Percentiles rank a stretch among this genome's conserved stretches.
These are phyloP conservation scores for Nanorana parkeri DNA, from an alignment of 2,113 vertebrate species.

Conservation along the genomic window DNA sequence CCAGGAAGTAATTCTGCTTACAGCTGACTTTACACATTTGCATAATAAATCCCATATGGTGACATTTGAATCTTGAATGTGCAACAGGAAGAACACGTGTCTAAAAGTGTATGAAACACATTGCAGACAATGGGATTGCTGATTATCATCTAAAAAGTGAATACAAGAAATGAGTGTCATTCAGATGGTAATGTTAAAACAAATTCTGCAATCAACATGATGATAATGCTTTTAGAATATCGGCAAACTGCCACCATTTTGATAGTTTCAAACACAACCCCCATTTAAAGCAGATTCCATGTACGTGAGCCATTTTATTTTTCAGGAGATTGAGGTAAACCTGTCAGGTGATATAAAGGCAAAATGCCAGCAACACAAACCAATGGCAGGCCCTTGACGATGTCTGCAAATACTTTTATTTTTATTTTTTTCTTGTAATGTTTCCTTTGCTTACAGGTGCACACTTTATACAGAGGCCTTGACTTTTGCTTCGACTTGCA, in stretches of 20 bases:
- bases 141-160: conserved; percentile 9
- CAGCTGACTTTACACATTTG: conserved; percentile 36
- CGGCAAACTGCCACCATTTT: background rate
- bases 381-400: too few species aligned
- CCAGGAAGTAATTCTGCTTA: conserved; percentile 5
- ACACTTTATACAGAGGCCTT: too few species aligned
- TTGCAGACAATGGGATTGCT: background rate
- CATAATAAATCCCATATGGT: background rate
- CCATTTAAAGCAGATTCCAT: too few species aligned
- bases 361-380: too few species aligned
- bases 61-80: background rate
- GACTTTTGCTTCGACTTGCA: too few species aligned
- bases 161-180: background rate
- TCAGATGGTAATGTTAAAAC: background rate
- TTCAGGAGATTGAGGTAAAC: too few species aligned
- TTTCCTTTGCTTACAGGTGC: too few species aligned
- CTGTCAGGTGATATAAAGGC: too few species aligned
- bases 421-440: too few species aligned
- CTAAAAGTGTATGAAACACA: background rate
- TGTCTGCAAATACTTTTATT: too few species aligned
- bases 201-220: background rate
- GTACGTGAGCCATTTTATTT: too few species aligned
- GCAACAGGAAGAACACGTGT: background rate
- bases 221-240: background rate
- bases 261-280: too few species aligned